Evolutionary conservation across 2,113 vertebrate genomes (phyloP).

Genomic region (Pseudopodoces humilis): DNA sequence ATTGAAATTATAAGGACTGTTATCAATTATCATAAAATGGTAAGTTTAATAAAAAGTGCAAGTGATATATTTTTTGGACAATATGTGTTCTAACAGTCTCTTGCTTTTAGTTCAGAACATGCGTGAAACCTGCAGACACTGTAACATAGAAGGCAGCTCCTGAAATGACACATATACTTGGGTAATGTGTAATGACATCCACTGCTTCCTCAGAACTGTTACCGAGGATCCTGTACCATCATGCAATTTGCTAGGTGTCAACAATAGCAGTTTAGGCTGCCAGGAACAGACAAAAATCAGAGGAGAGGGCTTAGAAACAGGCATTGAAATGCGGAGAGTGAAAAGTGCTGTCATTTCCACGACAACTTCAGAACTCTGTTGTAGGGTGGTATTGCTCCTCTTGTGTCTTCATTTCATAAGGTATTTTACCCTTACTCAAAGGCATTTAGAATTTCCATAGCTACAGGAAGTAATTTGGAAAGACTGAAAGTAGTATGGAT

Average conservation of each 20-base stretch:
- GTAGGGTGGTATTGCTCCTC: background rate
- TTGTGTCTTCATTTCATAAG: background rate
- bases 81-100: background rate
- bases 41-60: background rate
- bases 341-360: background rate
- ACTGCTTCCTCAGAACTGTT: background rate
- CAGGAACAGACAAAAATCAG: background rate
- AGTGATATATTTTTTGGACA: background rate
- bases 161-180: background rate
- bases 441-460: background rate
- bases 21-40: background rate
- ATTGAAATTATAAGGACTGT: background rate
- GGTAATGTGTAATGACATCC: background rate
- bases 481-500: background rate
- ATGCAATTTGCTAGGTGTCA: background rate
- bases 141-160: background rate
- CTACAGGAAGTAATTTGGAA: background rate
- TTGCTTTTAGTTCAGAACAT: background rate
- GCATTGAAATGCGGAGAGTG: background rate
- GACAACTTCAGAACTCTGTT: background rate
- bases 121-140: background rate
- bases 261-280: background rate
- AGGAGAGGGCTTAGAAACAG: background rate
- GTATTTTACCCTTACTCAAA: background rate
- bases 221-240: background rate